Conservation (phyloP, 2,113 vertebrate species). For the Seriola aureovittata region DNA sequence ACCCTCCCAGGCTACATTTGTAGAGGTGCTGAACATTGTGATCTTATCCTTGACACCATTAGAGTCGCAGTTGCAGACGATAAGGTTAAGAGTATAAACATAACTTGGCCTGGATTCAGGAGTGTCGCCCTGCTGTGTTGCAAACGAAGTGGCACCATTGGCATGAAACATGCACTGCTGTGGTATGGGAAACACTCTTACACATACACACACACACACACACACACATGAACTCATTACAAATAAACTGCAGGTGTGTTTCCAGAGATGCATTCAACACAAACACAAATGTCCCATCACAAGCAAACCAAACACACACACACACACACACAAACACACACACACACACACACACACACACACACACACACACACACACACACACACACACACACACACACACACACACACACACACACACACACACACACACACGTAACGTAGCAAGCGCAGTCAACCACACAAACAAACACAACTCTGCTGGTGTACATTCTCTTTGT, state of each 20-base stretch:
- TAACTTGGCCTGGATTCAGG: slow-evolving; percentile 17
- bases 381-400: slow-evolving; percentile 11
- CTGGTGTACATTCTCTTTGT: background rate
- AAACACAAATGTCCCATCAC: background rate
- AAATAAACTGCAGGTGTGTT: slow-evolving; percentile 14
- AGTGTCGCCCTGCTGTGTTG: background rate
- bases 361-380: slow-evolving; percentile 3
- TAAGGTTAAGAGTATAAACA: slow-evolving; percentile 54
- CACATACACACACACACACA: background rate
- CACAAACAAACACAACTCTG: slow-evolving; percentile 1
- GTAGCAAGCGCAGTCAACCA: background rate
- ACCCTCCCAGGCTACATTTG: background rate
- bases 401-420: background rate
- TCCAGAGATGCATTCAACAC: background rate
- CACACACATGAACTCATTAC: background rate
- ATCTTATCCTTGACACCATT: slow-evolving; percentile 38
- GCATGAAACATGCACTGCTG: background rate
- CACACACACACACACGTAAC: slow-evolving; percentile 13
- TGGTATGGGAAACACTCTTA: background rate
- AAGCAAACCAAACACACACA: slow-evolving; percentile 21
- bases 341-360: background rate
- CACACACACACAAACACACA: no score
- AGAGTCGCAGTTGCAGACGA: slow-evolving; percentile 15
- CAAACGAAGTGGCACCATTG: background rate
- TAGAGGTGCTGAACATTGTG: slow-evolving; percentile 38